A percentile compares a stretch with the other conserved stretches of the same genome.
These are phyloP conservation scores for Pseudomyrmex pallidus DNA, from an alignment of 1,140 invertebrate genomes.

Conservation along the genomic window DNA sequence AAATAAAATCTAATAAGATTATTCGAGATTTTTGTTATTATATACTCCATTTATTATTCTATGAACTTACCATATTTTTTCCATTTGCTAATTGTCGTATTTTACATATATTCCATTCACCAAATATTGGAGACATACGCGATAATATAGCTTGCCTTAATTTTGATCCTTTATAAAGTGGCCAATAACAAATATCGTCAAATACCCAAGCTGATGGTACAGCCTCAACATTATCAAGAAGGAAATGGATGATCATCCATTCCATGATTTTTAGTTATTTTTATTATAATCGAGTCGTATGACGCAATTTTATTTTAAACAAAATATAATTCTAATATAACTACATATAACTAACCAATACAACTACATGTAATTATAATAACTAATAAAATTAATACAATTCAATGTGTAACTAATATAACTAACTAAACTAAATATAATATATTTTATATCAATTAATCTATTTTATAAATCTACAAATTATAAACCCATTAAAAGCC, in stretches of 20 bases:
- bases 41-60: too few relatives aligned
- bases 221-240: conserved; percentile 7
- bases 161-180: conserved; percentile 1
- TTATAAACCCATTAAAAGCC: too few relatives aligned
- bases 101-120: neutral
- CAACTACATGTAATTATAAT: too few relatives aligned
- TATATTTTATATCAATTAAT: too few relatives aligned
- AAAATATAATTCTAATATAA: too few relatives aligned
- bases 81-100: neutral
- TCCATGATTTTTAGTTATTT: neutral
- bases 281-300: too few relatives aligned
- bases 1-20: neutral
- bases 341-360: too few relatives aligned
- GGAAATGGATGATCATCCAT: neutral
- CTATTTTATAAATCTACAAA: too few relatives aligned
- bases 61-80: neutral
- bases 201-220: neutral
- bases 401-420: too few relatives aligned
- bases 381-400: too few relatives aligned
- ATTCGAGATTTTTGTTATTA: neutral
- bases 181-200: conserved; percentile 7
- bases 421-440: too few relatives aligned
- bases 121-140: neutral
- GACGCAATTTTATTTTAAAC: too few relatives aligned
- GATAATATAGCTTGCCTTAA: neutral